A percentile compares a stretch with the other conserved stretches of the same genome.
These are phyloP conservation scores for Metaphire vulgaris DNA, from an alignment of 1,140 invertebrate species.

Conservation along the genomic window DNA sequence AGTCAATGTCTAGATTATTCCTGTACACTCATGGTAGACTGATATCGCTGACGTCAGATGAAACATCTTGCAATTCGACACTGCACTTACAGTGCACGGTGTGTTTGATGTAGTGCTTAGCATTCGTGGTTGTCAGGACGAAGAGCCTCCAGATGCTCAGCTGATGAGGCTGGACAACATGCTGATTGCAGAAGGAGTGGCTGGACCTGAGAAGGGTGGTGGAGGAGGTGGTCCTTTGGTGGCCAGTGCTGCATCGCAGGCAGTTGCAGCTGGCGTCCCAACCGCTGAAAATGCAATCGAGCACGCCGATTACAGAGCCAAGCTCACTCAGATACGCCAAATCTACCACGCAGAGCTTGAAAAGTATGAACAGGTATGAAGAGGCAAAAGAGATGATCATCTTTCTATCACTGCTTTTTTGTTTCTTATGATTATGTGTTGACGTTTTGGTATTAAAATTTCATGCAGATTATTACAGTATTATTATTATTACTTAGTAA, in stretches of 20 bases:
- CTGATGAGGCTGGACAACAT: constrained; percentile 98
- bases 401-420: too few relatives aligned
- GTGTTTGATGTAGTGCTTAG: constrained; percentile 71
- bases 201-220: constrained; percentile 94
- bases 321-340: constrained; percentile 93
- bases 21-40: too few relatives aligned
- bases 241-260: constrained; percentile 71
- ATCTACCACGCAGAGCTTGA: constrained; percentile 98
- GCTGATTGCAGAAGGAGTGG: constrained; percentile 98
- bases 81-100: too few relatives aligned
- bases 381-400: too few relatives aligned
- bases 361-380: constrained; percentile 93
- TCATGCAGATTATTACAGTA: too few relatives aligned
- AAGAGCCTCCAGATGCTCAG: constrained; percentile 96
- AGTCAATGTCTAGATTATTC: too few relatives aligned
- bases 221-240: constrained; percentile 85
- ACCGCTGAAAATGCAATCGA: constrained; percentile 88
- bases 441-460: too few relatives aligned
- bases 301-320: constrained; percentile 97
- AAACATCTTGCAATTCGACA: too few relatives aligned
- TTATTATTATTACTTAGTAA: too few relatives aligned
- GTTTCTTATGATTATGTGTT: too few relatives aligned
- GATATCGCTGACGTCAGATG: too few relatives aligned
- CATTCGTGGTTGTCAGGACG: constrained; percentile 91
- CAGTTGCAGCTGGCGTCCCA: constrained; percentile 66